Base-by-base conservation (phyloP, 2,113 vertebrate genomes). In the Noctilio leporinus region DNA sequence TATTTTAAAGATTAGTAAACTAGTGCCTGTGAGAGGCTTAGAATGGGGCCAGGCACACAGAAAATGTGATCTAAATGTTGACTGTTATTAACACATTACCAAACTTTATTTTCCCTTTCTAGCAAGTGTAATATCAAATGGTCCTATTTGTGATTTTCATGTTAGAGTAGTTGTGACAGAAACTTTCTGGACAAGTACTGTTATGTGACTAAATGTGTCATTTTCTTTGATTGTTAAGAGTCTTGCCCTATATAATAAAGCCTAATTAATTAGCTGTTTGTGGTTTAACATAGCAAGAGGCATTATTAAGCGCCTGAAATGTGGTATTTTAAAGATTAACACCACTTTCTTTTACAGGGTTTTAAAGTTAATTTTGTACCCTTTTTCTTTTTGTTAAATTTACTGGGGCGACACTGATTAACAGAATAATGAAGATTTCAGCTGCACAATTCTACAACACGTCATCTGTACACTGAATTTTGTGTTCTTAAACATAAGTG, bases 191-290 rank as follows among this genome's bases (percentile, higher is more conserved):
- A 57, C 80, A 91, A 47, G 45, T 67, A 75, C 9, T 24, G 8
- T 91, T 89, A 3, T 30, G 51, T 73, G 51, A 70, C 33, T 69
- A 59, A 82, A 85, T 53, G 8, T 89, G 11, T 76, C 38, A 75
- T 91, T 96, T 96, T 93, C 9, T 94, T 91, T 80, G 33, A 65
- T 70, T 90, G 5, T 80, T 78, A 80, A 33, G 16, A 84, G 4
- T 81, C 33, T 83, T 84, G 67, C 1, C 4, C 59, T 92, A 65
- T 69, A 38, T 84, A 59, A 40, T 82, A 78, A 93, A 83, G 5
- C 67, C 5, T 35, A 78, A 40, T 69, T 45, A 40, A 9, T 85
- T 78, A 62, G 35, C 33, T 75, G 28, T 55, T 85, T 76, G 35
- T 43, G 47, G 2, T 45, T 90, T 88, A 84, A 45, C 7, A 62